Evolutionary conservation across 1,140 invertebrate species (phyloP).

Genomic region (Cotesia vestalis): DNA sequence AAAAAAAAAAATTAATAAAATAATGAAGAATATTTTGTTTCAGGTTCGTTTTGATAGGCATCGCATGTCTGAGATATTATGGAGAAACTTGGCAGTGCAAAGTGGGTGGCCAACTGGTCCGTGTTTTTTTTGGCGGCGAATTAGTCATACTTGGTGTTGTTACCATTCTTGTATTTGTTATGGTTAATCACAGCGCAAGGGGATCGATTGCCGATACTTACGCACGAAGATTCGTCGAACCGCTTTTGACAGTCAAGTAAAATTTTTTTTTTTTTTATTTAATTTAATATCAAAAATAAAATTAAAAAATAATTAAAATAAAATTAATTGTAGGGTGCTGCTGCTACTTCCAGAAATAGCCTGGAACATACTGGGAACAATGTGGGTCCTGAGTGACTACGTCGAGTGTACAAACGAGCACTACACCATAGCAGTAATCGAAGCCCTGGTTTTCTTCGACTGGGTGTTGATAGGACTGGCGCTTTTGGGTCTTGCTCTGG

Average conservation of each 20-base stretch:
- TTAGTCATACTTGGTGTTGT: constrained; percentile 70
- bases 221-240: constrained; percentile 72
- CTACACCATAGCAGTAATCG: constrained; percentile 77
- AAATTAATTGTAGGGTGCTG: constrained; percentile 66
- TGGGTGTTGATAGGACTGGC: constrained; percentile 81
- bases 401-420: constrained; percentile 74
- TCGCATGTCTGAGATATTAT: constrained; percentile 73
- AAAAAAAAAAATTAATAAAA: constrained; percentile 4
- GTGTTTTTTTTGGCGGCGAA: constrained; percentile 74
- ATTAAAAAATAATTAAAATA: too few species aligned
- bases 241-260: constrained; percentile 75
- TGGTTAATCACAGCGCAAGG: constrained; percentile 75
- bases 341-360: constrained; percentile 78
- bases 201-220: constrained; percentile 77
- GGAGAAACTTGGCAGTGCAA: constrained; percentile 71
- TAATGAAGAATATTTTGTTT: constrained; percentile 10
- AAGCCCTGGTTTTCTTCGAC: constrained; percentile 81
- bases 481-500: constrained; percentile 77
- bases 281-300: neutral
- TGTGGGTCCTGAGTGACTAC: constrained; percentile 81
- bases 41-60: constrained; percentile 74
- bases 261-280: constrained; percentile 46
- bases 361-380: constrained; percentile 81
- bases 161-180: constrained; percentile 71
- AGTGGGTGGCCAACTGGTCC: constrained; percentile 72